These are phyloP conservation scores for Caenorhabditis sp. DNA, from an alignment of 2,888 invertebrate genomes.

Conservation along the genomic window DNA sequence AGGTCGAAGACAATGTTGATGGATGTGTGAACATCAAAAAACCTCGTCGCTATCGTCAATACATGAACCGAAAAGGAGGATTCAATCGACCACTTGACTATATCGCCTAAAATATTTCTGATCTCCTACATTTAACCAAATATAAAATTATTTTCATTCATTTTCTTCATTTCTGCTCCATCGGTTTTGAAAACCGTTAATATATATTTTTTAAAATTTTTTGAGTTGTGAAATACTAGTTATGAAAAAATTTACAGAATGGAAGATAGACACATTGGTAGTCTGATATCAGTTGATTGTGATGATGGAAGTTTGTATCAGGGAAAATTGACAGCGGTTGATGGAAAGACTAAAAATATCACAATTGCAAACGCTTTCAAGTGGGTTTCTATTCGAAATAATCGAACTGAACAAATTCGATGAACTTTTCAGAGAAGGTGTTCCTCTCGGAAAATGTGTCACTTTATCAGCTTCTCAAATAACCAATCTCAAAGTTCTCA, in stretches of 20 bases:
- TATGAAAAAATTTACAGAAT: constrained; percentile 1
- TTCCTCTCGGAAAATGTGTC: constrained; percentile 10
- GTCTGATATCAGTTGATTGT: constrained; percentile 53
- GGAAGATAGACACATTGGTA: constrained; percentile 49
- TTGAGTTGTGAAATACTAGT: no score
- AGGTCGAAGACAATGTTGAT: constrained; percentile 87
- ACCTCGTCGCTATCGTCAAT: constrained; percentile 95
- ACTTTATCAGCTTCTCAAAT: constrained; percentile 1
- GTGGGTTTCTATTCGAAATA: constrained; percentile 11
- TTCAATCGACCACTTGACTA: constrained; percentile 93
- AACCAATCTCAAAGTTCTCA: constrained; percentile 8
- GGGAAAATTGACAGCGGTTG: constrained; percentile 44
- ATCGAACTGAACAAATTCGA: no score
- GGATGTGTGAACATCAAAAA: constrained; percentile 94
- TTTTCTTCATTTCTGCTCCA: no score
- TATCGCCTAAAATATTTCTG: constrained; percentile 50
- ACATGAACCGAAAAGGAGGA: constrained; percentile 99
- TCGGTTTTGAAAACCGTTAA: background rate
- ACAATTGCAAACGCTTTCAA: constrained; percentile 41
- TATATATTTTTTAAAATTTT: background rate
- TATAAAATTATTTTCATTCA: background rate
- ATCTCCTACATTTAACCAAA: background rate
- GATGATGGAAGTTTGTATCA: constrained; percentile 45
- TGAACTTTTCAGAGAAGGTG: constrained; percentile 12
- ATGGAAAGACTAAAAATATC: constrained; percentile 20